Conservation (phyloP, 2,888 invertebrate genomes). For the Pherbina coryleti region DNA sequence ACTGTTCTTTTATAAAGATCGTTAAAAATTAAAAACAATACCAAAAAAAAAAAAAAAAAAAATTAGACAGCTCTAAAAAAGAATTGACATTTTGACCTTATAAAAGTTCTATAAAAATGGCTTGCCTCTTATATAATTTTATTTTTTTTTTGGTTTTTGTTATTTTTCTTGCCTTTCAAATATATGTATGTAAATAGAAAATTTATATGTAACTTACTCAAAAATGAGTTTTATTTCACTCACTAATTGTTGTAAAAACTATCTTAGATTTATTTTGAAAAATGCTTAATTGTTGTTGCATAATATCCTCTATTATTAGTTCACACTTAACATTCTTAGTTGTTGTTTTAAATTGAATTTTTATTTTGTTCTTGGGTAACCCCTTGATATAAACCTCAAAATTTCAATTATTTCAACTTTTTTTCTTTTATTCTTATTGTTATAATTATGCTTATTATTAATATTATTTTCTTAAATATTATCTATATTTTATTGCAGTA, state of each 20-base stretch:
- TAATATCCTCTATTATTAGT: background rate
- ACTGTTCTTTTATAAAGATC: slow-evolving; percentile 20
- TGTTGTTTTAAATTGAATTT: slow-evolving; percentile 3
- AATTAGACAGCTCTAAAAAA: background rate
- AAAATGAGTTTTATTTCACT: background rate
- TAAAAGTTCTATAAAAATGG: background rate
- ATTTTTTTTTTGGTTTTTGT: background rate
- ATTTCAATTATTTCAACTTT: too few relatives aligned
- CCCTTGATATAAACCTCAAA: too few relatives aligned
- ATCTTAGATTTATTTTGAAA: background rate
- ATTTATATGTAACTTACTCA: background rate
- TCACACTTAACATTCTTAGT: background rate
- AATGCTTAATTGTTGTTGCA: background rate
- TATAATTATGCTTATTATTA: background rate
- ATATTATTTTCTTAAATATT: background rate
- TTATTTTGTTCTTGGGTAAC: background rate
- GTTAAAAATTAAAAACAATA: background rate
- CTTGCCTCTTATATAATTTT: background rate
- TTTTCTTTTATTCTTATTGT: too few relatives aligned
- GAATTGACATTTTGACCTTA: background rate
- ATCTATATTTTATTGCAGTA: background rate
- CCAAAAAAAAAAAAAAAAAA: background rate
- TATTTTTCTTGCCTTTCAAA: background rate
- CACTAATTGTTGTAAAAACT: slow-evolving; percentile 14
- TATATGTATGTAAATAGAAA: background rate